Percentiles rank a stretch among this genome's conserved stretches.
phyloP scores from a whole-genome alignment of 53 echinoderm and acorn worm species.

The Actinopyga echinites region DNA sequence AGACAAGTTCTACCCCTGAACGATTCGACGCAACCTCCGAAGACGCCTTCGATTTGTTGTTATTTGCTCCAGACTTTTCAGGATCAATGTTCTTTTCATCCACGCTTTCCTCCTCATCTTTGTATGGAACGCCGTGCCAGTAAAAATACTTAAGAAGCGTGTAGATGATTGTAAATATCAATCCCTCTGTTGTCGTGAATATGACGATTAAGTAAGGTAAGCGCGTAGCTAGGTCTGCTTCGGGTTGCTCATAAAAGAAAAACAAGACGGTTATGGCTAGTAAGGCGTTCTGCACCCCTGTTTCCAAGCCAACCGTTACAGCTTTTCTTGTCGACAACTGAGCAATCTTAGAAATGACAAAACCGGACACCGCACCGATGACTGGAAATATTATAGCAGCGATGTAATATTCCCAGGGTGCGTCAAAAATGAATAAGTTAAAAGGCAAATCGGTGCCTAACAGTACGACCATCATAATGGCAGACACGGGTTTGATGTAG shows the following conservation, averaged over 20 bases:
- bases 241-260: conserved; percentile 89
- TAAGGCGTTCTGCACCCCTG: conserved; percentile 86
- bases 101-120: conserved; percentile 12
- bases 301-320: conserved; percentile 84
- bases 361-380: conserved; percentile 67
- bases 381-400: conserved; percentile 74
- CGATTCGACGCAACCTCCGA: too few relatives aligned
- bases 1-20: too few relatives aligned
- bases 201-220: conserved; percentile 76
- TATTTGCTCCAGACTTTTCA: conserved; percentile 8
- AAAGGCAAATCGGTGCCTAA: conserved; percentile 70
- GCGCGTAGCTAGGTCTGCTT: conserved; percentile 77
- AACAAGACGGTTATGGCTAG: conserved; percentile 79
- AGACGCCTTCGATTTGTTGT: neutral
- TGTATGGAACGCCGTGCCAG: conserved; percentile 51
- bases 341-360: conserved; percentile 63
- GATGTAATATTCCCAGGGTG: conserved; percentile 70
- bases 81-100: conserved; percentile 20
- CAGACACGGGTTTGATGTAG: conserved; percentile 77
- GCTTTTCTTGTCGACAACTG: conserved; percentile 57
- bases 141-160: conserved; percentile 53
- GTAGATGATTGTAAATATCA: conserved; percentile 56
- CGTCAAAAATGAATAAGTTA: conserved; percentile 78
- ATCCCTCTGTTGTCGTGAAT: conserved; percentile 72
- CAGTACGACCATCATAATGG: conserved; percentile 65